Conservation (phyloP, 2,888 invertebrate genomes). For the Hypselothyrea guttata region DNA sequence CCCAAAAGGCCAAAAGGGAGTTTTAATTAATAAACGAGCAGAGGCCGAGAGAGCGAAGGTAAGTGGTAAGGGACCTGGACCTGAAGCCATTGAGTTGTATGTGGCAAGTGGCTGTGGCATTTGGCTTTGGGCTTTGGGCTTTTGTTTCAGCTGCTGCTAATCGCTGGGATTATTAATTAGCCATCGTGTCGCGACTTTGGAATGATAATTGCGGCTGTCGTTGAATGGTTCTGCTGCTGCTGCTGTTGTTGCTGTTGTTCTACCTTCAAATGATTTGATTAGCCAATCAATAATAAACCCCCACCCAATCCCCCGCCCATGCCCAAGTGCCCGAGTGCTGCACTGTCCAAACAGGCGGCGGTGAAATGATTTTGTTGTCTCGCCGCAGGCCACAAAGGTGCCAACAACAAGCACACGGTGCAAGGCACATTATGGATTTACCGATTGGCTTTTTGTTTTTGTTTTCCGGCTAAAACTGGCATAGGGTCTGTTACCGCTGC, state of each 20-base stretch:
- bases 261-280: slow-evolving; percentile 70
- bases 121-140: slow-evolving; percentile 9
- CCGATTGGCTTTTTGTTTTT: slow-evolving; percentile 37
- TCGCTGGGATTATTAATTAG: slow-evolving; percentile 74
- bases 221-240: slow-evolving; percentile 39
- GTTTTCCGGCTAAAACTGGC: too few species aligned
- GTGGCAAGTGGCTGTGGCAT: slow-evolving; percentile 7
- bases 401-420: slow-evolving; percentile 73
- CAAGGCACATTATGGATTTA: slow-evolving; percentile 79
- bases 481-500: slow-evolving; percentile 31
- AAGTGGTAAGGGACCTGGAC: slow-evolving; percentile 1
- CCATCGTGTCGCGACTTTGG: slow-evolving; percentile 55
- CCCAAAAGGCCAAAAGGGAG: slow-evolving; percentile 40
- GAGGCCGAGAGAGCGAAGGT: too few species aligned
- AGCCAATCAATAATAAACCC: slow-evolving; percentile 70
- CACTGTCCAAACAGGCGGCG: slow-evolving; percentile 65
- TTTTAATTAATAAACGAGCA: slow-evolving; percentile 70
- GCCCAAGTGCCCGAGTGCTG: slow-evolving; percentile 19
- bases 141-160: slow-evolving; percentile 46
- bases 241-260: slow-evolving; percentile 19
- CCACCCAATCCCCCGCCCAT: neutral
- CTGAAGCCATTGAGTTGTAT: neutral
- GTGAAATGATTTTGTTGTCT: slow-evolving; percentile 81
- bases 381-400: slow-evolving; percentile 81
- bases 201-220: slow-evolving; percentile 73